phyloP scores from a whole-genome alignment of 2,113 vertebrate genomes.

The Phalacrocorax brasilianus region DNA sequence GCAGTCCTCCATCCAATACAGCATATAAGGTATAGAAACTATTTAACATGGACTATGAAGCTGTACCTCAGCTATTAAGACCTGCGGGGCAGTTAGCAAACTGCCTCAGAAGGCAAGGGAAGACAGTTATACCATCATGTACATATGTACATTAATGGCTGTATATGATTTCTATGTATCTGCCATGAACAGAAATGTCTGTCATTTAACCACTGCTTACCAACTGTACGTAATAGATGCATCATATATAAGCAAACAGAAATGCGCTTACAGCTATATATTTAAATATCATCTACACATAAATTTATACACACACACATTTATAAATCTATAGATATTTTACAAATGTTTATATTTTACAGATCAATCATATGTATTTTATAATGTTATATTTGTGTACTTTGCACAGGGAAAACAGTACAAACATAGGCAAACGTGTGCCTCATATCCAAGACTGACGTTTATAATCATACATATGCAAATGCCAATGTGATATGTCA shows the following conservation, averaged over 20 bases:
- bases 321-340: neutral
- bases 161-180: neutral
- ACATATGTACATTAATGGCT: neutral
- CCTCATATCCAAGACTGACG: neutral
- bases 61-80: neutral
- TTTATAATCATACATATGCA: neutral
- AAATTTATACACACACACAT: neutral
- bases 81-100: neutral
- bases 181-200: neutral
- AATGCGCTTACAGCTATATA: neutral
- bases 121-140: neutral
- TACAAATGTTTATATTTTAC: neutral
- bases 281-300: neutral
- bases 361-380: neutral
- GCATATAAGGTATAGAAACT: neutral
- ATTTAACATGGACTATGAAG: neutral
- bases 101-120: neutral
- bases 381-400: neutral
- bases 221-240: accelerated
- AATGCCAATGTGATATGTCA: neutral
- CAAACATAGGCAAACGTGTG: neutral
- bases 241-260: neutral
- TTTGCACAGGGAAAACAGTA: neutral
- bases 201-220: neutral
- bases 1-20: neutral